phyloP scores from a whole-genome alignment of 2,113 vertebrate species.

The Lonchura striata region DNA sequence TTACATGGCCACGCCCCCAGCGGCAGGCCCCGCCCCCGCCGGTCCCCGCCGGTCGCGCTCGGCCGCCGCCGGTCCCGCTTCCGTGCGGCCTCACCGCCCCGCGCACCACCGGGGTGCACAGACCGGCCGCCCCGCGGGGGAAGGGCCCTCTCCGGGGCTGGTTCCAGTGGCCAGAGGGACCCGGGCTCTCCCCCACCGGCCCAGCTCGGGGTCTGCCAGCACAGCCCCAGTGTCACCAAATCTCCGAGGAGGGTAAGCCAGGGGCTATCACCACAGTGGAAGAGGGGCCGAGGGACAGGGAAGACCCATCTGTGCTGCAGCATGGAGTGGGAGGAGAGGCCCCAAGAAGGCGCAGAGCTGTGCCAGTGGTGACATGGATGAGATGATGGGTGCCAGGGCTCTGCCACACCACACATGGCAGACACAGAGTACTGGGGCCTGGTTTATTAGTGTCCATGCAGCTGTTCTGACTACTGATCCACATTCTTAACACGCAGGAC shows the following conservation, averaged over 20 bases:
- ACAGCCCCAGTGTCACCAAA: not conserved
- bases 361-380: not conserved
- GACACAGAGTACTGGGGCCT: not conserved
- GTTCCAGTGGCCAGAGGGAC: not conserved
- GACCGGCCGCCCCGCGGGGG: rapidly evolving
- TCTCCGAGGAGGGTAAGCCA: not conserved
- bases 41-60: rapidly evolving
- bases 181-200: rapidly evolving
- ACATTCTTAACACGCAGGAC: constrained; percentile 95
- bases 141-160: too few species aligned
- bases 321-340: not conserved
- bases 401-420: not conserved
- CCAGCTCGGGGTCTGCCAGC: rapidly evolving
- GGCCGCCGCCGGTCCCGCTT: rapidly evolving
- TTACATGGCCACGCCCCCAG: not conserved
- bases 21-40: too few species aligned
- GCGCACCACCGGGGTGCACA: too few species aligned
- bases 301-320: rapidly evolving
- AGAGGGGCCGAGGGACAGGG: not conserved
- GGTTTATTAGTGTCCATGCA: constrained; percentile 20
- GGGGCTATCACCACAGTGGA: not conserved
- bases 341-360: rapidly evolving
- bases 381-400: rapidly evolving
- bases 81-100: not conserved
- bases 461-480: constrained; percentile 78